Base-by-base conservation (phyloP, 2,113 vertebrate genomes). In the Theropithecus gelada region DNA sequence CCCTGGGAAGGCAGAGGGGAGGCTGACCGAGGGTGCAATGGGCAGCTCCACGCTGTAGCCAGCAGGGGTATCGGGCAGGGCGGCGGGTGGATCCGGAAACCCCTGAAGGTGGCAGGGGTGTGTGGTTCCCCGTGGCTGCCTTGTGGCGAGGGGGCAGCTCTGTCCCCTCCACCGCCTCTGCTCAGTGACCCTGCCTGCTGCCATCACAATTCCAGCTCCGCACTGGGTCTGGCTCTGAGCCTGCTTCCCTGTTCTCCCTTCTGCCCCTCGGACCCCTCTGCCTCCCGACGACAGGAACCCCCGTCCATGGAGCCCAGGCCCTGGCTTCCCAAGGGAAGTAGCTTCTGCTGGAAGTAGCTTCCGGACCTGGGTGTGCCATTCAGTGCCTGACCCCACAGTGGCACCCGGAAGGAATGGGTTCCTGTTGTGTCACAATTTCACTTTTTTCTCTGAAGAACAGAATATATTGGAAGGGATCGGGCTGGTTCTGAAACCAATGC, bases 301-400 rank as follows among this genome's bases (percentile, higher is more conserved):
- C 57, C 27, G 0, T 30, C 48, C 5, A 14, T 18, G 80, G 30
- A 68, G 3, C 52, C 22, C 27, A 38, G 55, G 14, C 32, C 14
- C 14, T 35, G 66, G 59, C 14, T 25, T 68, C 17, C 8, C 17
- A 5, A 16, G 22, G n/a, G 40, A 9, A 45, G 45, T 45, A 43
- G 43, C 43, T 43, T 43, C 11, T 76, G n/a, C 72, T 85, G 35
- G 6, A 20, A 23, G n/a, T 35, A 2, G 18, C 50, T 70, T 76
- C 52, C 27, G 55, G 59, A 50, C 38, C 20, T 32, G 66, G 50
- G 38, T 9, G 14, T 82, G 38, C n/a, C 59, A 8, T 13, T 25
- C 2, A 17, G 3, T 30, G 38, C 5, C 13, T 48, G 3, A 5
- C 20, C 9, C n/a, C 55, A 12, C 13, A 25, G 1, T 11, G 20